Percentiles rank a stretch among this genome's conserved stretches.
Conservation (phyloP, 2,113 vertebrate species). For the Mobula birostris region DNA sequence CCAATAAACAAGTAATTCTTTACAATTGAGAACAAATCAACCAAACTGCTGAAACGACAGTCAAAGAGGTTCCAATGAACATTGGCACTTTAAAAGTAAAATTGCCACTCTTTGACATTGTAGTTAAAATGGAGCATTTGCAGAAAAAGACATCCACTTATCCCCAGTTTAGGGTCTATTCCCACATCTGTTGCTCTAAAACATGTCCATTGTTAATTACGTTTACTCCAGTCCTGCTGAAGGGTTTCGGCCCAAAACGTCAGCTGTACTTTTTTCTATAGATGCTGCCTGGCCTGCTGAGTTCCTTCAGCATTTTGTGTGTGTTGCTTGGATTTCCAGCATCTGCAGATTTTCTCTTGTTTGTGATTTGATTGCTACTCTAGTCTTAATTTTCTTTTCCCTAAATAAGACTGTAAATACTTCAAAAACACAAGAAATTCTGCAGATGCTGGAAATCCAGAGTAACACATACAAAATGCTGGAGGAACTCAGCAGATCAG, state of each 20-base stretch:
- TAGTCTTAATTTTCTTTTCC: background rate
- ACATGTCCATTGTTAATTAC: background rate
- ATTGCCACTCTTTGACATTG: background rate
- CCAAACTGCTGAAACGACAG: background rate
- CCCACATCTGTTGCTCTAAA: background rate
- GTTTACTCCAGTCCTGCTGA: background rate
- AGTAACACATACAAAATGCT: too few species aligned
- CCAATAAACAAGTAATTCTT: background rate
- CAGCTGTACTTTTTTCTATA: too few species aligned
- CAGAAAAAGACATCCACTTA: background rate
- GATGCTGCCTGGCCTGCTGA: too few species aligned
- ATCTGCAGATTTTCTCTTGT: too few species aligned
- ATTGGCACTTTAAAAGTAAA: background rate
- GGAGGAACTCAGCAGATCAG: too few species aligned
- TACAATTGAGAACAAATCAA: background rate
- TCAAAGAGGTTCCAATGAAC: background rate
- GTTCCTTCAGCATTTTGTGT: too few species aligned
- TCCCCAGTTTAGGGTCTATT: background rate
- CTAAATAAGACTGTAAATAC: background rate
- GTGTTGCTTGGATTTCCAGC: too few species aligned
- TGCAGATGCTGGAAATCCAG: too few species aligned
- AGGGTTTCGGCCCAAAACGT: too few species aligned
- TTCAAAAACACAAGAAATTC: too few species aligned
- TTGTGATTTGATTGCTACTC: too few species aligned
- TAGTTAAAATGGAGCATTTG: background rate